Base-by-base conservation (phyloP, 1,140 invertebrate genomes). In the Nasonia longicornis region DNA sequence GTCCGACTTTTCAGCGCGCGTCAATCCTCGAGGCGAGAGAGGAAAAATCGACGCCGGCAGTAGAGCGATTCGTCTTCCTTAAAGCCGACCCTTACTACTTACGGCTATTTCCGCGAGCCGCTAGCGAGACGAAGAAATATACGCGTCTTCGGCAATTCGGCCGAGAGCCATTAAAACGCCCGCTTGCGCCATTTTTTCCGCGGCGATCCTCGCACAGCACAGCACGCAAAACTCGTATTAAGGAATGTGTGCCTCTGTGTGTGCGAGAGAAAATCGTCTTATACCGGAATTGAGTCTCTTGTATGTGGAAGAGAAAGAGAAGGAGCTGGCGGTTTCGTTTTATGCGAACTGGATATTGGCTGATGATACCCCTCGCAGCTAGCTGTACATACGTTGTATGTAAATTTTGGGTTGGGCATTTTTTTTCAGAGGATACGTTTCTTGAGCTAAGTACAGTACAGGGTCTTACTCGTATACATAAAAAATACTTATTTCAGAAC, bases 41-140 rank as follows among this genome's bases (percentile, higher is more conserved):
- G 38, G 48, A 58, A 81, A 73, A 71, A 71, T 77, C 31, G 48
- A 76, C 35, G 38, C n/a, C 22, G 22, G 45, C 22, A 58, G 26
- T 26, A 26, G 26, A 26, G n/a, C 52, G 4, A 74, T 82, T 73
- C 70, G 70, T 73, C 80, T 81, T 73, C 69, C 75, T 77, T 77
- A 77, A 81, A 75, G 66, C 31, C 26, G 80, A 81, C 52, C 48
- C 22, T 72, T 81, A 81, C 75, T 73, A 77, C 80, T 81, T 81
- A 81, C 63, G 72, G 45, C 38, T 81, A 66, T 81, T 81, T 81
- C 69, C 73, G 73, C 38, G 52, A 58, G 14, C 26, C 3, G 26
- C 26, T 26, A 26, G 26, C 26, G 26, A 29, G 64, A 10, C 38
- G 2, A 26, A 80, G 58, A 45, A 74, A 66, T 79, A 79, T 48